phyloP scores from a whole-genome alignment of 2,888 invertebrate genomes.

The Ichneumoninae sp. region DNA sequence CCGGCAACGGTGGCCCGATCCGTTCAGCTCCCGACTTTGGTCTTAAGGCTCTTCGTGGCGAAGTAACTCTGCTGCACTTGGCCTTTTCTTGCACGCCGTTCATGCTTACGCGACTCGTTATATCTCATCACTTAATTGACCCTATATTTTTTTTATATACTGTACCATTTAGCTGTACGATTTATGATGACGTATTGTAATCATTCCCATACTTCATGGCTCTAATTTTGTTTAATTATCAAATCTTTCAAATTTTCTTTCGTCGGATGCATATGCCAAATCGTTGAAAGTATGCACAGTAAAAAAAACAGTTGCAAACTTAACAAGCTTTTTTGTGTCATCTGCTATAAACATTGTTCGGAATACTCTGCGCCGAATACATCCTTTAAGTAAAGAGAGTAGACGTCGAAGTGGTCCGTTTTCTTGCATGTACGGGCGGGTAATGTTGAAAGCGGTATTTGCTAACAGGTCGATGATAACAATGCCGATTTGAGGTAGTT shows the following conservation, averaged over 20 bases:
- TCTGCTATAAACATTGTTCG: not conserved
- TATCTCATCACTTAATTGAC: not conserved
- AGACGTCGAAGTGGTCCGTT: not conserved
- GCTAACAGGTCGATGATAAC: constrained; percentile 9
- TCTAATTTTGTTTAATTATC: too few relatives aligned
- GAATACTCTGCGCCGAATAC: not conserved
- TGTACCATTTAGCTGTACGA: not conserved
- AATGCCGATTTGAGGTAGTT: not conserved
- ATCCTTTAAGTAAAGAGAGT: not conserved
- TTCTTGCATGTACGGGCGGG: not conserved
- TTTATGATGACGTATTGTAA: not conserved
- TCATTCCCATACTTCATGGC: not conserved
- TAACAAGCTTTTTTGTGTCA: not conserved
- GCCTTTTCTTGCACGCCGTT: constrained; percentile 1
- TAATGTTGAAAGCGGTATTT: not conserved
- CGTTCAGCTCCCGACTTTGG: not conserved
- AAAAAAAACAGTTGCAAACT: not conserved
- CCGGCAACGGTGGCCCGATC: not conserved
- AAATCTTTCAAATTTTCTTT: too few relatives aligned
- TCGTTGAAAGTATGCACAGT: too few relatives aligned
- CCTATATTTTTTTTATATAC: not conserved
- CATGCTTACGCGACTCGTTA: constrained; percentile 2
- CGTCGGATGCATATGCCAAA: too few relatives aligned
- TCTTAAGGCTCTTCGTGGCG: not conserved
- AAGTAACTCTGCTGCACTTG: constrained; percentile 5